phyloP scores from a whole-genome alignment of 2,888 invertebrate genomes.

The Drosophila mulleri region DNA sequence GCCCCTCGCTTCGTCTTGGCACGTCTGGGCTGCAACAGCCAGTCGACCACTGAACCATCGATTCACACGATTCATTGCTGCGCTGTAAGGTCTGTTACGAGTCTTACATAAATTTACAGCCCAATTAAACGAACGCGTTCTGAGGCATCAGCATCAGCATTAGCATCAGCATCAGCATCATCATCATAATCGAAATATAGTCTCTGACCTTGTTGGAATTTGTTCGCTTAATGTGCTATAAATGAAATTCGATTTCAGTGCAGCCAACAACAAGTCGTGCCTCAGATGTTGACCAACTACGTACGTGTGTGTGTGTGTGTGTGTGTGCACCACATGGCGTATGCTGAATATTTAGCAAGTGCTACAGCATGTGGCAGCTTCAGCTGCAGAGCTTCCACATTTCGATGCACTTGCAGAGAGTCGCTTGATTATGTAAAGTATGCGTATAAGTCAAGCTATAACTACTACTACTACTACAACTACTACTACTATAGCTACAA shows the following conservation, averaged over 20 bases:
- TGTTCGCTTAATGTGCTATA: constrained; percentile 7
- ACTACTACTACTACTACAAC: no score
- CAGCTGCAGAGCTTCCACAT: constrained; percentile 19
- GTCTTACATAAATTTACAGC: constrained; percentile 30
- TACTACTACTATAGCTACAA: no score
- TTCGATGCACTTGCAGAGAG: neutral
- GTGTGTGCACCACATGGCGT: constrained; percentile 46
- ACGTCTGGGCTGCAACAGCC: neutral
- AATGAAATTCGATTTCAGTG: constrained; percentile 25
- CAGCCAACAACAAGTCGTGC: constrained; percentile 5
- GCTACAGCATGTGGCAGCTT: constrained; percentile 21
- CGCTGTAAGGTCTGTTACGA: constrained; percentile 38
- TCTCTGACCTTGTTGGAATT: constrained; percentile 45
- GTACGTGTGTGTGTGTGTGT: neutral
- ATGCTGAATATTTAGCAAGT: constrained; percentile 46
- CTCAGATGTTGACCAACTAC: constrained; percentile 2
- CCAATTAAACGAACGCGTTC: constrained; percentile 58
- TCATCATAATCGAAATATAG: constrained; percentile 38
- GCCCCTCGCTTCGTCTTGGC: no score
- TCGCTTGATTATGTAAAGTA: neutral
- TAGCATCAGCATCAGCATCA: constrained; percentile 16
- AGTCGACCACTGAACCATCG: neutral
- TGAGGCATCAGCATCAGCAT: constrained; percentile 37
- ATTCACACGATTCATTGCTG: constrained; percentile 14
- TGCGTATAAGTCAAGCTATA: neutral